phyloP scores from a whole-genome alignment of 2,888 invertebrate species.

The Synergus gifuensis region DNA sequence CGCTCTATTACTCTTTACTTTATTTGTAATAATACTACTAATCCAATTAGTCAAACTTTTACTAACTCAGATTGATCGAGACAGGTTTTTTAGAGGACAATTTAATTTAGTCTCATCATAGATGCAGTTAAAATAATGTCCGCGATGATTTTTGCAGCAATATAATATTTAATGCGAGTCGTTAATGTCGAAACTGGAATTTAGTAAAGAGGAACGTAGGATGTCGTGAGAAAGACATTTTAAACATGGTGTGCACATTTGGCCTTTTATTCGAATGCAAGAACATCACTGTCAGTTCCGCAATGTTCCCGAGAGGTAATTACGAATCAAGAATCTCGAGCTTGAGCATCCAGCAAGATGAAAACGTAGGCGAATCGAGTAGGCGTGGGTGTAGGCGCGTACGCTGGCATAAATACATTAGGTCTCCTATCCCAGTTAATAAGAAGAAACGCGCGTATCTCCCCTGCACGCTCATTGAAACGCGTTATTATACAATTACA shows the following conservation, averaged over 20 bases:
- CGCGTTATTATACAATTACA: constrained; percentile 21
- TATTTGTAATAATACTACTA: no score
- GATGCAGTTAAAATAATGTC: not conserved
- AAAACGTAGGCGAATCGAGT: constrained; percentile 36
- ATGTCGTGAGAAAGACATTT: constrained; percentile 16
- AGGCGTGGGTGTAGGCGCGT: constrained; percentile 28
- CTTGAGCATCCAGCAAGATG: constrained; percentile 13
- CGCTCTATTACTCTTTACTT: not conserved
- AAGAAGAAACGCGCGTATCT: not conserved
- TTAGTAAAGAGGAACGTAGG: not conserved
- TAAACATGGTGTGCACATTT: constrained; percentile 13
- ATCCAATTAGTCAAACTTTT: no score
- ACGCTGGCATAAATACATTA: not conserved
- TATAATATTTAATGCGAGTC: not conserved
- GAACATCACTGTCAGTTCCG: constrained; percentile 41
- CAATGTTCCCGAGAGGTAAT: constrained; percentile 34
- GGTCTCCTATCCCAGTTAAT: constrained; percentile 10
- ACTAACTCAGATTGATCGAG: no score
- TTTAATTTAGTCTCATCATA: no score
- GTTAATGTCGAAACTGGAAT: constrained; percentile 22
- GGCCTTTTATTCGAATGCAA: constrained; percentile 39
- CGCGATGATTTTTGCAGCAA: constrained; percentile 7
- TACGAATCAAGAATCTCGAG: constrained; percentile 38
- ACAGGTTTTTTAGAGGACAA: no score
- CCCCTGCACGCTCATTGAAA: not conserved